Base-by-base conservation (phyloP, 1,140 invertebrate genomes). In the Adoxophyes honmai region DNA sequence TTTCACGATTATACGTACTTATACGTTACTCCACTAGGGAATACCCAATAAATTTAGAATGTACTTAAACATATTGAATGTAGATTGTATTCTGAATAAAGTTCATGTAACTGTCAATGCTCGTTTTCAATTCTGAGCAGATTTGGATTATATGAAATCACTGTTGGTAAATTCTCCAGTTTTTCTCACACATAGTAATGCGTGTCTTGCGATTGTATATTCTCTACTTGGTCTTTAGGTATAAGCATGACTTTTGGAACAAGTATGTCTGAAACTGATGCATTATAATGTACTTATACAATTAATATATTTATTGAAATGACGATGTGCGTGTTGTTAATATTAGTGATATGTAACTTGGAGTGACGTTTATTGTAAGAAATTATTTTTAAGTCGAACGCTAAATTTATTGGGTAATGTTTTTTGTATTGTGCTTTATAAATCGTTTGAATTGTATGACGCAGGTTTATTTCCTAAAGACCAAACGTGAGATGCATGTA, bases 401-500 rank as follows among this genome's bases (percentile, higher is more conserved):
- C 82, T 88, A 88, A 88, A 86, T 88, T 88, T 88, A 88, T 88
- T 88, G 86, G 86, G 86, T 86, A 77, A 78, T 79, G 77, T 78
- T 57, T n/a, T n/a, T n/a, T 51, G 52, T 33, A 62, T 52, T 62
- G 53, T 73, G 68, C 69, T 79, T 73, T 80, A 56, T 33, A 33
- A 52, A 52, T 15, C 38, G 51, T 48, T 52, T 34, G 52, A 65
- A 34, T 68, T 66, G 70, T 71, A 67, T 78, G 72, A 6, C 66
- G 33, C 6, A 70, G 57, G 35, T 72, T 73, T 82, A 73, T 81
- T 81, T 81, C 80, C 86, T 88, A 86, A 88, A 88, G 86, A 88
- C 83, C 86, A 88, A 88, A 86, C 81, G 81, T 81, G 80, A 88
- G 81, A 84, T 81, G 84, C 84, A 88, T 88, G 84, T 67, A 67